Percentiles rank a stretch among this genome's conserved stretches.
phyloP scores from a whole-genome alignment of 1,140 invertebrate genomes.

The Nephila pilipes region DNA sequence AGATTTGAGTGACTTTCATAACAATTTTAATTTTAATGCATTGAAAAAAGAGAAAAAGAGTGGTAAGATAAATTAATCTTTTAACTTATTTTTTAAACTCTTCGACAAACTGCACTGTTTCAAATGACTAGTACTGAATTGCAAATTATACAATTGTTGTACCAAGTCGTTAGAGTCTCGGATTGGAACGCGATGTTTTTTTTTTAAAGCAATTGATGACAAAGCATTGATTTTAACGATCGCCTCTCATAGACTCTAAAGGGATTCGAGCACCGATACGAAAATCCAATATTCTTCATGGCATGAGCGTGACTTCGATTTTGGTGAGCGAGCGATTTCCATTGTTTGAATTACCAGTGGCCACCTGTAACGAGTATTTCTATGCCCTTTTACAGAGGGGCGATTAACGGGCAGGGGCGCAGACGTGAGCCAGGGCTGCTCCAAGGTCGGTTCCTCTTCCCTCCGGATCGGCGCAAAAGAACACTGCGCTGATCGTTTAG shows the following conservation, averaged over 20 bases:
- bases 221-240: constrained; percentile 62
- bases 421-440: constrained; percentile 50
- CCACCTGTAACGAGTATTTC: constrained; percentile 44
- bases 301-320: not conserved
- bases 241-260: not conserved
- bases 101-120: too few relatives aligned
- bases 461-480: constrained; percentile 56
- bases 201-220: constrained; percentile 9
- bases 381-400: constrained; percentile 36
- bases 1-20: too few relatives aligned
- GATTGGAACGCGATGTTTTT: too few relatives aligned
- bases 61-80: too few relatives aligned
- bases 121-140: too few relatives aligned
- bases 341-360: constrained; percentile 37
- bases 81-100: too few relatives aligned
- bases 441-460: constrained; percentile 54
- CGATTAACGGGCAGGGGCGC: constrained; percentile 27
- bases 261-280: not conserved
- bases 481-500: constrained; percentile 52
- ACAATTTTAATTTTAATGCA: too few relatives aligned
- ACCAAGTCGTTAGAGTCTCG: too few relatives aligned
- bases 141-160: too few relatives aligned
- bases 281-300: not conserved
- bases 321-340: not conserved
- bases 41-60: too few relatives aligned